phyloP scores from a whole-genome alignment of 2,888 invertebrate species.

The Schizotus pectinicornis region DNA sequence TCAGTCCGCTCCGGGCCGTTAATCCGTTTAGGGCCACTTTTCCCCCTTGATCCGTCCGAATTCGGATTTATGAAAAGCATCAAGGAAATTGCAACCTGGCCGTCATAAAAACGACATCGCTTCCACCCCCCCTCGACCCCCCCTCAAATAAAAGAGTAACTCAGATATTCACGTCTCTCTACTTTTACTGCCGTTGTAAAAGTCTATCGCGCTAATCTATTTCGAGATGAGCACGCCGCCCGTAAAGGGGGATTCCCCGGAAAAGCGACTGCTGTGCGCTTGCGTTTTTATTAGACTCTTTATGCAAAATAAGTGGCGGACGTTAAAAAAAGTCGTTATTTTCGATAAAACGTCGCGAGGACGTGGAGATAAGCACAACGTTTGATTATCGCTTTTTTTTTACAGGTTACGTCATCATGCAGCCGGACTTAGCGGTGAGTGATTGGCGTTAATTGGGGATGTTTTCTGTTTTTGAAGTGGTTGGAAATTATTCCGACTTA shows the following conservation, averaged over 20 bases:
- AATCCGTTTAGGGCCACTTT: slow-evolving; percentile 1
- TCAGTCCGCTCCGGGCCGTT: background rate
- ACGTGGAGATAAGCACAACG: too few species aligned
- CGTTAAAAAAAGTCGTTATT: too few species aligned
- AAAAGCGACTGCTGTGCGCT: too few species aligned
- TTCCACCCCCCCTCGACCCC: too few species aligned
- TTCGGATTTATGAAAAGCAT: slow-evolving; percentile 14
- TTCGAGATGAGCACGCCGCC: slow-evolving; percentile 2
- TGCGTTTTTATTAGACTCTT: too few species aligned
- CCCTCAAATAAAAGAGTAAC: background rate
- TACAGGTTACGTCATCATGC: too few species aligned
- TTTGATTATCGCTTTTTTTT: too few species aligned
- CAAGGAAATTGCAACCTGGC: slow-evolving; percentile 12
- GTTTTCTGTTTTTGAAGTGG: slow-evolving; percentile 23
- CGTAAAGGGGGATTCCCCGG: background rate
- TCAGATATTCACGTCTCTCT: slow-evolving; percentile 4
- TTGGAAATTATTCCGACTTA: too few species aligned
- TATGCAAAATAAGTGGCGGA: too few species aligned
- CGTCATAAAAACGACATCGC: slow-evolving; percentile 8
- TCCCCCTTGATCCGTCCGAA: background rate
- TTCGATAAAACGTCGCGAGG: too few species aligned
- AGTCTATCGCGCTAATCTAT: slow-evolving; percentile 3
- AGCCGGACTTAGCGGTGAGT: slow-evolving; percentile 12
- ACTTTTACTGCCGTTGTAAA: slow-evolving; percentile 5
- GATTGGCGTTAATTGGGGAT: slow-evolving; percentile 21